Evolutionary conservation across 2,797 vertebrate species (phyloP).

Genomic region (Pangasius sanitwongsei): DNA sequence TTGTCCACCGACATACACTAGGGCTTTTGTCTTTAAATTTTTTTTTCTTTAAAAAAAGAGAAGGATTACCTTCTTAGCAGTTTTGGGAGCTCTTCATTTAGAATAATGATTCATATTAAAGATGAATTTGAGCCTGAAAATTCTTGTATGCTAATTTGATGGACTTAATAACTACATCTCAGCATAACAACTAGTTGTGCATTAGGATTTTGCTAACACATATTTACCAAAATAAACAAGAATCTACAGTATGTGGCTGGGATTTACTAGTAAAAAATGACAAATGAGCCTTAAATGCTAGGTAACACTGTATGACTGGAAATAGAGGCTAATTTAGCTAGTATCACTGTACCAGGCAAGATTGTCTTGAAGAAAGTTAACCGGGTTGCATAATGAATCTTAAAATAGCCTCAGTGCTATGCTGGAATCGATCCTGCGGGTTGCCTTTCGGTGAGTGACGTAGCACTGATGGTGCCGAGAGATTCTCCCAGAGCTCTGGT

Average conservation of each 20-base stretch:
- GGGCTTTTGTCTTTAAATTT: background rate
- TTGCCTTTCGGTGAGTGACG: constrained; percentile 42
- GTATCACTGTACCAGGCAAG: constrained; percentile 38
- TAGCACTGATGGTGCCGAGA: constrained; percentile 39
- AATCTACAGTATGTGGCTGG: background rate
- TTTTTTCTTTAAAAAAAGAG: background rate
- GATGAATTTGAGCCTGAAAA: background rate
- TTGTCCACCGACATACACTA: background rate
- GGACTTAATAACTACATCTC: background rate
- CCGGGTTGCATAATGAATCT: constrained; percentile 49
- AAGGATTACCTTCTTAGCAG: background rate
- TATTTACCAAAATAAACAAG: background rate
- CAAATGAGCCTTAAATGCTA: background rate
- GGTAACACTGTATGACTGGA: background rate
- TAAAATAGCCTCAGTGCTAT: constrained; percentile 50
- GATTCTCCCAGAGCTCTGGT: constrained; percentile 51
- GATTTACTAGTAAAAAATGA: background rate
- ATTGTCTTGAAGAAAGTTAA: constrained; percentile 49
- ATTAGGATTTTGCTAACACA: background rate
- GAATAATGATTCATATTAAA: background rate
- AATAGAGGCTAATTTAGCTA: constrained; percentile 14
- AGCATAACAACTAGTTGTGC: background rate
- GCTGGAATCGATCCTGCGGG: constrained; percentile 40
- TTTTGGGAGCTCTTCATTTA: background rate
- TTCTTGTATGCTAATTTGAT: background rate